These are phyloP conservation scores for Tetropium fuscum DNA, from an alignment of 2,888 invertebrate species.

Conservation along the genomic window DNA sequence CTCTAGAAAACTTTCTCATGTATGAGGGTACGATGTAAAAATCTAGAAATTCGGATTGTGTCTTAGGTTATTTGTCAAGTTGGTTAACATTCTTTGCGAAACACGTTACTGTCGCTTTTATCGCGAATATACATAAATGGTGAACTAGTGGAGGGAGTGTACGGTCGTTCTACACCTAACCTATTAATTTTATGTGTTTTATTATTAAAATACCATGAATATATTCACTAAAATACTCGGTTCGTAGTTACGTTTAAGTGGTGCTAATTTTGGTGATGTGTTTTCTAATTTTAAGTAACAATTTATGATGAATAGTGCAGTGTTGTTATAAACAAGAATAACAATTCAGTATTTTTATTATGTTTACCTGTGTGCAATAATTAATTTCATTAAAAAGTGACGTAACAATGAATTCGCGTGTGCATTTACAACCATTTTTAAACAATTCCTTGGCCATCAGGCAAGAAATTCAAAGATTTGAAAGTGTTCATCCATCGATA, in stretches of 20 bases:
- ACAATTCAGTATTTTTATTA: slow-evolving; percentile 39
- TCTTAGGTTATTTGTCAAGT: not conserved
- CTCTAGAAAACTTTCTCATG: no score
- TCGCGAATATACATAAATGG: slow-evolving; percentile 47
- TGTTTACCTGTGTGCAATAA: slow-evolving; percentile 35
- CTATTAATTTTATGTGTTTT: slow-evolving; percentile 52
- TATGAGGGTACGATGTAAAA: no score
- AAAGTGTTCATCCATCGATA: slow-evolving; percentile 99
- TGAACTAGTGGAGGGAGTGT: slow-evolving; percentile 57
- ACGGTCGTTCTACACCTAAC: slow-evolving; percentile 57
- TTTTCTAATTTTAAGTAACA: slow-evolving; percentile 20
- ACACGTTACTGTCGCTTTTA: slow-evolving; percentile 31
- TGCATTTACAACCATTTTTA: slow-evolving; percentile 77
- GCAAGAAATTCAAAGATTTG: slow-evolving; percentile 98
- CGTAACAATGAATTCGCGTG: slow-evolving; percentile 71
- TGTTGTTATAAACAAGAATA: slow-evolving; percentile 42
- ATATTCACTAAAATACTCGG: slow-evolving; percentile 25
- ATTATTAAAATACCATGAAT: slow-evolving; percentile 40
- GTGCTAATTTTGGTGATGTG: slow-evolving; percentile 26
- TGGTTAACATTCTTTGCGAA: slow-evolving; percentile 31
- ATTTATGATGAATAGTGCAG: slow-evolving; percentile 17
- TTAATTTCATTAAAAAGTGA: slow-evolving; percentile 25
- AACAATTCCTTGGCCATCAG: slow-evolving; percentile 91
- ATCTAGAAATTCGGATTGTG: not conserved
- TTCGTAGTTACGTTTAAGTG: slow-evolving; percentile 18